phyloP scores from a whole-genome alignment of 2,888 invertebrate species.

The Drosophila sordidapex region DNA sequence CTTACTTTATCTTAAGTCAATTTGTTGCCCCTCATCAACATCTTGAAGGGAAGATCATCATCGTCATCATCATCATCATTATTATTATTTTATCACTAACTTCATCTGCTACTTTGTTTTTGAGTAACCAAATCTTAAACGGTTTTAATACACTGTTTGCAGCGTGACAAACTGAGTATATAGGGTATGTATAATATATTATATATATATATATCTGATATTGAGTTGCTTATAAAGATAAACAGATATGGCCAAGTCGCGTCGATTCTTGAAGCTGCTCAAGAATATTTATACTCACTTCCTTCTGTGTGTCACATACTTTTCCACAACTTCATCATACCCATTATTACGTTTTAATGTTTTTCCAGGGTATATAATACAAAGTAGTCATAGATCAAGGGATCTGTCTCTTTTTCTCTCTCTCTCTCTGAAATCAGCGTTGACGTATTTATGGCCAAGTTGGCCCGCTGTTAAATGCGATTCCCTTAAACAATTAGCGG shows the following conservation, averaged over 20 bases:
- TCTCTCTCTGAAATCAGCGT: conserved; percentile 1
- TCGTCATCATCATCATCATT: conserved; percentile 11
- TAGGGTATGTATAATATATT: no score
- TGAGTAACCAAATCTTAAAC: conserved; percentile 37
- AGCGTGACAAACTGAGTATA: neutral
- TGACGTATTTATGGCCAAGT: conserved; percentile 49
- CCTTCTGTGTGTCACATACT: neutral
- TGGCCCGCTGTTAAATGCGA: conserved; percentile 13
- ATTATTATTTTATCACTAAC: conserved; percentile 13
- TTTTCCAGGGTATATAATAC: neutral
- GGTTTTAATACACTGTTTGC: conserved; percentile 9
- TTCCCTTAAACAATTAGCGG: conserved; percentile 59
- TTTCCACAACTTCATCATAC: neutral
- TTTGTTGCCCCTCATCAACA: conserved; percentile 60
- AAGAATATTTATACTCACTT: no score
- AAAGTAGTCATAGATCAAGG: conserved; percentile 44
- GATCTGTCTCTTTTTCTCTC: neutral
- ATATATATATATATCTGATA: no score
- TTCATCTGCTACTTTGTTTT: conserved; percentile 8
- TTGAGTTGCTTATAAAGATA: no score
- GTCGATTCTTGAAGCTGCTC: no score
- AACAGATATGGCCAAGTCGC: no score
- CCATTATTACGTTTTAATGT: neutral
- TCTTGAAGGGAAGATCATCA: conserved; percentile 7
- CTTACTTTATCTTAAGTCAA: conserved; percentile 74